Base-by-base conservation (phyloP, 2,797 vertebrate species). In the Sarcophilus harrisii region DNA sequence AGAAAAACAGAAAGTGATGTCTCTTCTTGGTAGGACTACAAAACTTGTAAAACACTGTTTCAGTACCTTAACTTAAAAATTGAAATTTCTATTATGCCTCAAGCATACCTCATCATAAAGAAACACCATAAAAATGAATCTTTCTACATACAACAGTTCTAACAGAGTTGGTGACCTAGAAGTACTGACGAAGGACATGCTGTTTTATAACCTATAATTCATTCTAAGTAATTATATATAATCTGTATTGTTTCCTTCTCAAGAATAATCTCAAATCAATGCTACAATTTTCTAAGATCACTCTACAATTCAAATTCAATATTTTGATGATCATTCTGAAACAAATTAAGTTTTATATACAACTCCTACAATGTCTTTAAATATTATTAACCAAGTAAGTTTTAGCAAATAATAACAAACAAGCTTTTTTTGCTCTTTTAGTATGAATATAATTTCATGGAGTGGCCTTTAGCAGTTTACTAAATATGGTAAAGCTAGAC, bases 131-230 rank as follows among this genome's bases (percentile, higher is more conserved):
- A 49, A 49, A 49, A 49, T 49, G 49, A 49, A 49, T 4, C 49
- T 49, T 49, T 49, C 49, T 4, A 49, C 49, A 49, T 49, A 49
- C 49, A 49, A 49, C 49, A 52, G 52, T 52, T 73, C 66, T 73
- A 73, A 73, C 66, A 73, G n/a, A 38, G 38, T 9, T 55, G 95
- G 92, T 57, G 54, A 73, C 89, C 29, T 91, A 30, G 58, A 93
- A 93, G 14, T 58, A 49, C 30, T 96, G 90, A 92, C 11, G 89
- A 55, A 93, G 54, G 57, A 95, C 18, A 94, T 30, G 32, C 1
- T 29, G 57, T 62, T 59, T 96, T 73, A 95, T 89, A 96, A 92
- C 92, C 0, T 93, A 73, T 92, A 91, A 91, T 92, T 62, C 58
- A 81, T 49, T 94, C 24, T 81, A 81, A 81, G 21, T 45, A 45